These are phyloP conservation scores for Sarotherodon lohbergeri DNA, from an alignment of 2,113 vertebrate genomes.

Conservation along the genomic window DNA sequence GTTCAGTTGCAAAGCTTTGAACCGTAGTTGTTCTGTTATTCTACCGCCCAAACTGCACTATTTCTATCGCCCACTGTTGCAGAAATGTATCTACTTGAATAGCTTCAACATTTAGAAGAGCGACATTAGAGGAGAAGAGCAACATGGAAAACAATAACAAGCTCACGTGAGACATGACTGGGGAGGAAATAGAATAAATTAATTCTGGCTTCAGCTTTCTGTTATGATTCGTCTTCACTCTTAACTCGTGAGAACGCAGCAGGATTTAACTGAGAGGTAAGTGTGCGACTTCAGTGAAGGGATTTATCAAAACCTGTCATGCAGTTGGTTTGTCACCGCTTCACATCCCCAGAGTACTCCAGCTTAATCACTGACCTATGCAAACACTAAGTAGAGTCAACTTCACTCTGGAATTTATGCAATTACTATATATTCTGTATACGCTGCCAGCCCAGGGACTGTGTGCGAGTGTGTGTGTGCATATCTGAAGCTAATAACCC, in stretches of 20 bases:
- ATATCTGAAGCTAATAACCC: slow-evolving; percentile 27
- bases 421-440: slow-evolving; percentile 24
- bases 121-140: not conserved
- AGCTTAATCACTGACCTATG: slow-evolving; percentile 48
- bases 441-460: not conserved
- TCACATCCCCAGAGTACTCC: slow-evolving; percentile 26
- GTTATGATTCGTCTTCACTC: slow-evolving; percentile 31
- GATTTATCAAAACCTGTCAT: slow-evolving; percentile 44
- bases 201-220: slow-evolving; percentile 5
- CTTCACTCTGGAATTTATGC: slow-evolving; percentile 12
- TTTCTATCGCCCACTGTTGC: not conserved
- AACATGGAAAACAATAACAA: not conserved
- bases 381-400: slow-evolving; percentile 1
- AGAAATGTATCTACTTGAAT: not conserved
- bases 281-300: slow-evolving; percentile 8
- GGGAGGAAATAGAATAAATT: not conserved
- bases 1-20: not conserved
- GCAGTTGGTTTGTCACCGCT: slow-evolving; percentile 24
- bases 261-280: slow-evolving; percentile 31
- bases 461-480: not conserved
- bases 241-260: slow-evolving; percentile 10
- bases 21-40: not conserved
- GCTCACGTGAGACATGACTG: not conserved
- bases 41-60: not conserved
- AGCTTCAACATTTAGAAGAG: not conserved